Conservation (phyloP, 1,140 invertebrate genomes). For the Tetranychus urticae region DNA sequence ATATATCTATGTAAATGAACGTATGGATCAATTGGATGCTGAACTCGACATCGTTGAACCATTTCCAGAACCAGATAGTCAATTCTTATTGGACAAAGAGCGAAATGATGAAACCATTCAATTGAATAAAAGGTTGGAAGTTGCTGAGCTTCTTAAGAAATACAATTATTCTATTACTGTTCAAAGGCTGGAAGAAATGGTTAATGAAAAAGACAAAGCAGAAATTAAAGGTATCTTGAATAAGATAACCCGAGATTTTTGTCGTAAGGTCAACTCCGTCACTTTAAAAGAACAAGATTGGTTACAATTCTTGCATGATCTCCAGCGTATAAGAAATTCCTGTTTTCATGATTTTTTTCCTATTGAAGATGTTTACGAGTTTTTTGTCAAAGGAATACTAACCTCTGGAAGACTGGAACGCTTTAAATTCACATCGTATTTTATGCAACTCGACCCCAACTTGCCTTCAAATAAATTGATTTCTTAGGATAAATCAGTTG, state of each 20-base stretch:
- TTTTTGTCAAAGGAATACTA: conserved; percentile 25
- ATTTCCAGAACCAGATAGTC: conserved; percentile 22
- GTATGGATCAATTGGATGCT: conserved; percentile 23
- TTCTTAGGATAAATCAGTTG: conserved; percentile 25
- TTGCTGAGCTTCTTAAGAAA: conserved; percentile 25
- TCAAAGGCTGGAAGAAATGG: conserved; percentile 23
- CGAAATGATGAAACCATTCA: conserved; percentile 24
- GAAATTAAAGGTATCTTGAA: conserved; percentile 25
- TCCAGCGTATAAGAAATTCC: conserved; percentile 29
- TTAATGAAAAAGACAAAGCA: conserved; percentile 18
- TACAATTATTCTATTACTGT: conserved; percentile 26
- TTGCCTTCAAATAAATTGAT: conserved; percentile 15
- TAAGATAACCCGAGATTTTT: conserved; percentile 19
- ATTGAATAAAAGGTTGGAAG: conserved; percentile 25
- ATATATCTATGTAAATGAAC: conserved; percentile 27
- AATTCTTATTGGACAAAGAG: conserved; percentile 12
- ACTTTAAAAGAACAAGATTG: conserved; percentile 21
- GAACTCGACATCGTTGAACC: conserved; percentile 25
- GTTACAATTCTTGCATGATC: conserved; percentile 27
- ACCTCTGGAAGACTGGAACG: conserved; percentile 23
- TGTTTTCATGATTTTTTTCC: conserved; percentile 24
- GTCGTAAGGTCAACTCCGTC: not conserved
- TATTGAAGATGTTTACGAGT: conserved; percentile 23
- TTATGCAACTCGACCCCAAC: conserved; percentile 18
- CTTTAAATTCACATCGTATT: conserved; percentile 23